Percentiles rank a stretch among this genome's conserved stretches.
Conservation (phyloP, 2,113 vertebrate species). For the Rhinoderma darwinii region DNA sequence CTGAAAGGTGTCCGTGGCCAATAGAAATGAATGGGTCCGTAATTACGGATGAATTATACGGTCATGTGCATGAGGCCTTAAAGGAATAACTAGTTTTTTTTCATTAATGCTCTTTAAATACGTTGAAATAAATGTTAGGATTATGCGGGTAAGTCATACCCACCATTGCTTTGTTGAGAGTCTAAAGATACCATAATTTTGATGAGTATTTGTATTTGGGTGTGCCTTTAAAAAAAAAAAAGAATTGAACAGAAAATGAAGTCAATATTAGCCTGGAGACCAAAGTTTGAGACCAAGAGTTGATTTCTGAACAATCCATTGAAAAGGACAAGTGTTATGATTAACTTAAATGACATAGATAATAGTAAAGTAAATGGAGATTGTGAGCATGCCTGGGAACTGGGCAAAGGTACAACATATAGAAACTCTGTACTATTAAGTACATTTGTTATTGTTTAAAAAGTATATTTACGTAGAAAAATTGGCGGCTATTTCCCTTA, state of each 20-base stretch:
- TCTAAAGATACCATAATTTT: background rate
- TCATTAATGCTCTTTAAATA: too few species aligned
- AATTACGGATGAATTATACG: too few species aligned
- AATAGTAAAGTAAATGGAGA: background rate
- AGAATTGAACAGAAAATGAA: background rate
- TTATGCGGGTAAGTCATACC: too few species aligned
- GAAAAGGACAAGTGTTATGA: constrained; percentile 1
- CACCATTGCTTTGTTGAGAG: background rate
- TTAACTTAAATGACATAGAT: constrained; percentile 2
- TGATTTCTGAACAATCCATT: background rate
- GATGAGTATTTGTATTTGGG: background rate
- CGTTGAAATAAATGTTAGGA: too few species aligned
- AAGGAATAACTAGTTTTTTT: too few species aligned
- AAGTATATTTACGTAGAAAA: too few species aligned
- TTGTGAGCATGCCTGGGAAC: background rate
- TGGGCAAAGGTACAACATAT: background rate
- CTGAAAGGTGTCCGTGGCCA: too few species aligned
- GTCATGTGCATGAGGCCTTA: too few species aligned
- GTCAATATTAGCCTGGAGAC: background rate
- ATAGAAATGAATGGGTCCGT: too few species aligned
- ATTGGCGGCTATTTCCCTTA: too few species aligned
- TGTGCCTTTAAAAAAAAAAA: background rate
- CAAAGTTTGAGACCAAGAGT: background rate
- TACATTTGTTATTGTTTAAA: too few species aligned
- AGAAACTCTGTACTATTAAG: background rate